A percentile compares a stretch with the other conserved stretches of the same genome.
Evolutionary conservation across 1,140 invertebrate genomes (phyloP).

Genomic region (Drosophila bipectinata): DNA sequence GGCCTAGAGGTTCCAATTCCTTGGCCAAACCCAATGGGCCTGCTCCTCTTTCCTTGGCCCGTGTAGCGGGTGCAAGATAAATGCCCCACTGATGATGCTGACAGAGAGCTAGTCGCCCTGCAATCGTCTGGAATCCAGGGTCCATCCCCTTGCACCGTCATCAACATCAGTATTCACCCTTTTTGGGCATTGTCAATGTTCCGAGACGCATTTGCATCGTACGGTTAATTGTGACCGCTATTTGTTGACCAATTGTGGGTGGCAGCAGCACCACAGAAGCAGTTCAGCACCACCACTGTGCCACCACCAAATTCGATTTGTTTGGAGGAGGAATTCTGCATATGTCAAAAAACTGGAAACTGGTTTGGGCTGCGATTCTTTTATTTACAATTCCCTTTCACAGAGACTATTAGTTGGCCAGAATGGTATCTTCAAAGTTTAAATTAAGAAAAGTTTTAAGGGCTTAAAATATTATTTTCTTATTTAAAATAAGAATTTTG

Average conservation of each 20-base stretch:
- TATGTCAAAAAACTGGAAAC: constrained; percentile 25
- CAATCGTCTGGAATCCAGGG: constrained; percentile 29
- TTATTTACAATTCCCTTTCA: not conserved
- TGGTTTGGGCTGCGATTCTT: constrained; percentile 38
- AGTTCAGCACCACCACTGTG: constrained; percentile 12
- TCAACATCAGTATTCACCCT: constrained; percentile 39
- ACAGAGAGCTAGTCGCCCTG: constrained; percentile 45
- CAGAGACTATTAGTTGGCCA: not conserved
- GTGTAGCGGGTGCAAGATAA: constrained; percentile 78
- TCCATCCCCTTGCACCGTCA: constrained; percentile 21
- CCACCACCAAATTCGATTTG: constrained; percentile 49
- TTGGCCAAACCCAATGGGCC: constrained; percentile 34
- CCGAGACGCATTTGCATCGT: constrained; percentile 73
- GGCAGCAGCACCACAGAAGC: constrained; percentile 44
- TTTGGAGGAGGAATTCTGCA: constrained; percentile 18
- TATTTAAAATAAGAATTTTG: not conserved
- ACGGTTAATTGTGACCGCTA: constrained; percentile 81
- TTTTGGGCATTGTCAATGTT: constrained; percentile 71
- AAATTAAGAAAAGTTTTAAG: not conserved
- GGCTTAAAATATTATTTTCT: not conserved
- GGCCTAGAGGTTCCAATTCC: not conserved
- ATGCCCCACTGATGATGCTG: constrained; percentile 79
- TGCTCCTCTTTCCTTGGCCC: not conserved
- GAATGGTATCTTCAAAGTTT: not conserved
- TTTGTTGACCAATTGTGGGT: constrained; percentile 78